Evolutionary conservation across 2,797 vertebrate genomes (phyloP), one percentile per base, ranked within the genome.

Genomic region (Hoplostethus atlanticus): DNA sequence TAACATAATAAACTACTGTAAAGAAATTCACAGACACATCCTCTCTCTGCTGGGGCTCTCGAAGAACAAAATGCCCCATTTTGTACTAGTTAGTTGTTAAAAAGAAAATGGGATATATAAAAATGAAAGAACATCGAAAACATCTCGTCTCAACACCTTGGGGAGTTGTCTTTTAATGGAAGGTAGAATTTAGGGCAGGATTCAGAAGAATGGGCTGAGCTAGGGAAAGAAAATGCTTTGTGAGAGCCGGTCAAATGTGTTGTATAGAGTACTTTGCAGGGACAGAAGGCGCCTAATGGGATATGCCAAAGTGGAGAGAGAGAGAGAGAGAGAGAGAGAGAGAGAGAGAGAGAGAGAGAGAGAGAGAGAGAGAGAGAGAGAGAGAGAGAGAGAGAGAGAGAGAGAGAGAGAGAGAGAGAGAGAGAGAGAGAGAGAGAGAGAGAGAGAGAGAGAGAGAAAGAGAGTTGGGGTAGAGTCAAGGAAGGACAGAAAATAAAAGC

Each of bases 131-230:
- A 84, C 71, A 70, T 88, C 73, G 85, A 84, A 89, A 88, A 73
- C 69, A 65, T 80, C 48, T 74, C 71, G 79, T 89, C 66, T 81
- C 57, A 79, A 57, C 74, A 80, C 80, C 85, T 80, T 28, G 52
- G 81, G 87, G 90, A 87, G 79, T 87, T 83, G 74, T 68, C 53
- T 80, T 86, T 76, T 92, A 91, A 92, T 93, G 86, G 84, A 91
- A 76, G 79, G 70, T 68, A 75, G 72, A 89, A 91, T 90, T 86
- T 89, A 87, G 90, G 84, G 81, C 85, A 90, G 61, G 69, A 78
- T 73, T 83, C 70, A 85, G 81, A 79, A 86, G 83, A 89, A 80
- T 73, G 68, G 64, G 68, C 66, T 82, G 71, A 79, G 83, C 83
- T 75, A 3, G 68, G 54, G 77, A 87, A 84, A 84, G 80, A 82